A percentile compares a stretch with the other conserved stretches of the same genome.
Evolutionary conservation across 2,113 vertebrate species (phyloP).

Genomic region (Siniperca chuatsi): DNA sequence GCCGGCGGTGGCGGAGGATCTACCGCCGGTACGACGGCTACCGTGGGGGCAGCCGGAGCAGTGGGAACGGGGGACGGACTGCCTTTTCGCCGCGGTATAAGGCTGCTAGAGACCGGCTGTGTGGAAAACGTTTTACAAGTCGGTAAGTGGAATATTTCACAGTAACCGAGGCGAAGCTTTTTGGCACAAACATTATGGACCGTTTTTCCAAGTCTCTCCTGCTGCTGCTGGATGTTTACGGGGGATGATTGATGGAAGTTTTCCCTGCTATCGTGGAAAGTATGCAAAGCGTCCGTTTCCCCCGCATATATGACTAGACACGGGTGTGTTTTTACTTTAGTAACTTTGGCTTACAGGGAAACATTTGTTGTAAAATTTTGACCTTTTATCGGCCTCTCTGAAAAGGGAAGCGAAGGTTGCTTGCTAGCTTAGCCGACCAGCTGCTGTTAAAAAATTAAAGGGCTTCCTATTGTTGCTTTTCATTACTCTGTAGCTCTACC

Average conservation of each 20-base stretch:
- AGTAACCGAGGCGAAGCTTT: conserved; percentile 11
- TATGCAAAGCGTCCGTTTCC: conserved; percentile 58
- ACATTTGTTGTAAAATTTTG: conserved; percentile 6
- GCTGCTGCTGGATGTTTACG: conserved; percentile 42
- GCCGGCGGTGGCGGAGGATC: conserved; percentile 74
- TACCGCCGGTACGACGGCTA: conserved; percentile 70
- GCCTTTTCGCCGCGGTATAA: conserved; percentile 94
- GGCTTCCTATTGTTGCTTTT: conserved; percentile 73
- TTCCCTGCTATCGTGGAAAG: conserved; percentile 69
- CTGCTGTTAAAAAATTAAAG: conserved; percentile 87
- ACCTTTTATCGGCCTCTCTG: neutral
- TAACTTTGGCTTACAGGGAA: neutral
- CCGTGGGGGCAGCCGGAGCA: conserved; percentile 74
- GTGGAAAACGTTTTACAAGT: conserved; percentile 99
- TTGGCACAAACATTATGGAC: conserved; percentile 17
- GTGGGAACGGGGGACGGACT: conserved; percentile 87
- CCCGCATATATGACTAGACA: neutral
- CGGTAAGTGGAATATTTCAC: conserved; percentile 87
- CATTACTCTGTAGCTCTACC: conserved; percentile 7
- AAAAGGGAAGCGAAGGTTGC: conserved; percentile 37
- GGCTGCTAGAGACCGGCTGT: conserved; percentile 94
- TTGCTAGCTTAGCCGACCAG: conserved; percentile 68
- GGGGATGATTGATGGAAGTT: conserved; percentile 78
- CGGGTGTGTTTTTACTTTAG: neutral
- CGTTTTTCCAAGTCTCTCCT: conserved; percentile 31